Conservation (phyloP, 2,888 invertebrate species). For the Dioctria rufipes region DNA sequence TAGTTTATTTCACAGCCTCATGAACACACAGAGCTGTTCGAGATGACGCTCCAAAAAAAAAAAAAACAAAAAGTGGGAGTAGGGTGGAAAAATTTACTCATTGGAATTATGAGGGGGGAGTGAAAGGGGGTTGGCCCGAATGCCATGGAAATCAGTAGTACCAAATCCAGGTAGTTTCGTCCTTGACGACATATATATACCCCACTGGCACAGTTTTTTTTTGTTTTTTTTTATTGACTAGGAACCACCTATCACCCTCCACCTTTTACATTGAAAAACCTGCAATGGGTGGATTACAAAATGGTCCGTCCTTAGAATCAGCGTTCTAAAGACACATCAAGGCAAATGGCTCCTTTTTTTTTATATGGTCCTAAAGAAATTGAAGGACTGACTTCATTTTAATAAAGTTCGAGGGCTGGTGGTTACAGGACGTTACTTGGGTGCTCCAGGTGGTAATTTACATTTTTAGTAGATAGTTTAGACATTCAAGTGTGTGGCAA, state of each 20-base stretch:
- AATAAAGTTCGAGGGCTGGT: slow-evolving; percentile 6
- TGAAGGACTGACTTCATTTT: slow-evolving; percentile 18
- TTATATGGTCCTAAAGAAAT: neutral
- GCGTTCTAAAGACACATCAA: slow-evolving; percentile 1
- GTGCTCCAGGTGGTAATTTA: slow-evolving; percentile 13
- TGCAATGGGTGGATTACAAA: neutral
- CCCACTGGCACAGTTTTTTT: neutral
- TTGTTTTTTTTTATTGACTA: too few relatives aligned
- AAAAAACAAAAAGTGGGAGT: neutral
- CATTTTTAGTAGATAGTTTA: neutral
- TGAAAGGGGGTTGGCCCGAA: neutral
- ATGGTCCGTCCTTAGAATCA: neutral
- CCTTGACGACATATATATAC: neutral
- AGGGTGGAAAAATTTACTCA: neutral
- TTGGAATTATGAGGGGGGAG: neutral
- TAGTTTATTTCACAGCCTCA: slow-evolving; percentile 56
- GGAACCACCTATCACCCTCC: too few relatives aligned
- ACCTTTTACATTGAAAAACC: too few relatives aligned
- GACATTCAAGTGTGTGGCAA: neutral
- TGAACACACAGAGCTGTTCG: slow-evolving; percentile 32
- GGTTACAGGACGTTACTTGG: neutral
- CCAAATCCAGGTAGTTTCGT: too few relatives aligned
- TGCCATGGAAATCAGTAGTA: neutral
- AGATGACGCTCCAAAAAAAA: neutral
- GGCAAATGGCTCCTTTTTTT: neutral